Base-by-base conservation (phyloP, 1,140 invertebrate species). In the Panulirus ornatus region DNA sequence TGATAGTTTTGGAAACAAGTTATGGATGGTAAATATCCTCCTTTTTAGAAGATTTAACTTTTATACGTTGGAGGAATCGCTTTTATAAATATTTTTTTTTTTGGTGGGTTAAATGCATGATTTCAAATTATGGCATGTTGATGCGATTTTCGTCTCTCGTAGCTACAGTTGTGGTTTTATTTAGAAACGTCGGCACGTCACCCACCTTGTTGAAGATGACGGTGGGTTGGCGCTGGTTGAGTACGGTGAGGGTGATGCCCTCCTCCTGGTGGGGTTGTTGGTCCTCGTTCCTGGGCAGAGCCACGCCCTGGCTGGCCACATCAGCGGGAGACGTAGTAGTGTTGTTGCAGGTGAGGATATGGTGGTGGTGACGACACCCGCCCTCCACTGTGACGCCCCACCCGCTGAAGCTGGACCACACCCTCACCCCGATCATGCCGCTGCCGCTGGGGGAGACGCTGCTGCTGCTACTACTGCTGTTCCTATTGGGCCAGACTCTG, bases 211-310 rank as follows among this genome's bases (percentile, higher is more conserved):
- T 36, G 19, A 88, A 70, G 22, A 88, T 30, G 30, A 82, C 38
- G 2, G 38, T n/a, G 5, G 36, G 54, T 34, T 34, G 66, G 3
- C 76, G 27, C 51, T 70, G 76, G 78, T 88, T 71, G 54, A 88
- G 76, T 16, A 88, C 78, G 34, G 76, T 38, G 54, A 88, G 86
- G 19, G 86, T 81, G 78, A 88, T 40, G 54, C 86, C 86, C 42
- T 87, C 44, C 22, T 34, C 36, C 22, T 22, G 3, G 44, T 44
- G 38, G 71, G 34, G 34, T 22, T 1, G 30, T 70, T 38, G 40
- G 36, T 27, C 40, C 14, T 75, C 42, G 1, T 36, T 27, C 0
- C 27, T 51, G 16, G 19, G 42, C 36, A 42, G 11, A 19, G 51
- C 66, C 54, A 22, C n/a, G 8, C 81, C 81, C 36, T 38, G 16